Conservation (phyloP, 2,888 invertebrate species). For the Fragum fragum region DNA sequence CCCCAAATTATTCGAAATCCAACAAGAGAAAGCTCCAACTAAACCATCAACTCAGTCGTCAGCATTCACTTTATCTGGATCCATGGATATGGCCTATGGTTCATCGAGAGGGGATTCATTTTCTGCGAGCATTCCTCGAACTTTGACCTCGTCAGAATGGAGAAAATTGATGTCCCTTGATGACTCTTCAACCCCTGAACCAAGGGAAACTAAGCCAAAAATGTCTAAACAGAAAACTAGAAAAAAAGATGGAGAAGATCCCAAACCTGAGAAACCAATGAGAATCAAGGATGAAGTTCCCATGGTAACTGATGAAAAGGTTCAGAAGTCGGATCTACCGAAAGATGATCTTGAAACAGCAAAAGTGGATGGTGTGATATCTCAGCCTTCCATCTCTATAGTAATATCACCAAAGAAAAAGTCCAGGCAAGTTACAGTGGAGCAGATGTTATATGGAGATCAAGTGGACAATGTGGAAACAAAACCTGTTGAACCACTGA, state of each 20-base stretch:
- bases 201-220: background rate
- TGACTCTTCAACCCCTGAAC: constrained; percentile 42
- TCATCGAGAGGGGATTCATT: constrained; percentile 50
- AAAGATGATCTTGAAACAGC: background rate
- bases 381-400: constrained; percentile 38
- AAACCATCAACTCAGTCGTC: constrained; percentile 12
- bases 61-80: constrained; percentile 38
- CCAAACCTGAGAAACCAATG: background rate
- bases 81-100: constrained; percentile 28
- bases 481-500: too few relatives aligned
- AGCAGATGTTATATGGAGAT: constrained; percentile 64
- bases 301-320: background rate
- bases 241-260: background rate
- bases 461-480: background rate
- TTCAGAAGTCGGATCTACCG: background rate
- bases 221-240: background rate
- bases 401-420: constrained; percentile 59
- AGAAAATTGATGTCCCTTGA: constrained; percentile 41
- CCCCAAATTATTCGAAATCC: constrained; percentile 15
- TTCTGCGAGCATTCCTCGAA: constrained; percentile 55
- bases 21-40: background rate
- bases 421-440: constrained; percentile 46
- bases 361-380: background rate
- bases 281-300: background rate
- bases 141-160: constrained; percentile 58